Evolutionary conservation across 2,888 invertebrate genomes (phyloP), one percentile per base, ranked within the genome.

Genomic region (Nasonovia ribisnigri): DNA sequence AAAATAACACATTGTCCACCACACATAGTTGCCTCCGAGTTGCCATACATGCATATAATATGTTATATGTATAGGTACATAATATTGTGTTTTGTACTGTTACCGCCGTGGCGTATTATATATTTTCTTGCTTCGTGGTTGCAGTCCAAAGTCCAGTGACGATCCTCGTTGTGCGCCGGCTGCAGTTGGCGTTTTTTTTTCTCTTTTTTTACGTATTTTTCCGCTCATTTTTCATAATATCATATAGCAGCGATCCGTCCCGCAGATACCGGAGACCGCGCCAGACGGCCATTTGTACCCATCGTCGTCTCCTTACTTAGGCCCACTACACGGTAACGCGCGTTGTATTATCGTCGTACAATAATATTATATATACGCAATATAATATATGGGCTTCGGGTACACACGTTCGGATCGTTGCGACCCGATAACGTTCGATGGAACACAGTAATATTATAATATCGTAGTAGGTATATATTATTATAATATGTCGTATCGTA

Each of bases 1-100:
- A 91, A 91, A 91, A 84, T 84, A 84, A 91, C 84, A 84, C 54
- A 84, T 91, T 42, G 51, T 91, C 51, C 51, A 16, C n/a, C 16
- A n/a, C 16, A n/a, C 67, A 67, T 77, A 20, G 77, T 77, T 77
- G 84, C 90, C 51, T 36, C 24, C 67, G 77, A 26, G 48, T 60
- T n/a, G 24, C 77, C 77, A 26, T 57, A 5, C 57, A n/a, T 29
- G 8, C 0, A 84, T 20, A 84, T 29, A 84, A 20, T 24, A 67
- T 67, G n/a, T 36, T 11, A 51, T 54, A 54, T 54, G 3, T 54
- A 54, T 54, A 54, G 11, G 11, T 54, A 54, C 16, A 54, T 24
- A 5, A 2, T 42, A 8, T 84, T 29, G 26, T 3, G 36, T 36
- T 20, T 36, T 77, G 77, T 77, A 20, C n/a, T 77, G 67, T 77